Evolutionary conservation across 2,888 invertebrate species (phyloP).

Genomic region (Mantis religiosa): DNA sequence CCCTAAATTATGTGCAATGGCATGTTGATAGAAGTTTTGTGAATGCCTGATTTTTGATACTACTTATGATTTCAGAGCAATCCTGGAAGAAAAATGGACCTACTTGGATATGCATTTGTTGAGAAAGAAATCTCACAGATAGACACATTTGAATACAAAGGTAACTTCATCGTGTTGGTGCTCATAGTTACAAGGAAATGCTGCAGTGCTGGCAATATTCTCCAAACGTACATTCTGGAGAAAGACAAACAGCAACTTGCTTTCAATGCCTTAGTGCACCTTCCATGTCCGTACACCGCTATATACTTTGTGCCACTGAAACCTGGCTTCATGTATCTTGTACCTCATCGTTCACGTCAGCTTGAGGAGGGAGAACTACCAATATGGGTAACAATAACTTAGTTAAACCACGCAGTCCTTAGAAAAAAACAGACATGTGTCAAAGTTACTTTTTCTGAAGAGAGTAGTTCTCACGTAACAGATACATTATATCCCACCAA

Average conservation of each 20-base stretch:
- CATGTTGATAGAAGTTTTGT: no score
- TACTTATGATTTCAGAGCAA: neutral
- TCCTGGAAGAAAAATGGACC: neutral
- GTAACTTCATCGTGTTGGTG: neutral
- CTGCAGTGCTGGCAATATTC: neutral
- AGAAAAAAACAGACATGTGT: no score
- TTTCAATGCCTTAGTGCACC: neutral
- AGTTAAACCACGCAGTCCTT: no score
- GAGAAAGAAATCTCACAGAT: neutral
- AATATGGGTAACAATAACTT: neutral
- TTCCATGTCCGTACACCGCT: neutral
- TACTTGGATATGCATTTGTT: neutral
- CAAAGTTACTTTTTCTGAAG: no score
- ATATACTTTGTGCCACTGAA: neutral
- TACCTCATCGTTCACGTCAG: constrained; percentile 16
- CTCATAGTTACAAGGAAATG: neutral
- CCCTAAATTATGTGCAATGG: no score
- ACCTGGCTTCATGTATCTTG: neutral
- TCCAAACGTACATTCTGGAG: neutral
- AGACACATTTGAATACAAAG: neutral
- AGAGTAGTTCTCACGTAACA: no score
- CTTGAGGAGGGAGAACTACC: neutral
- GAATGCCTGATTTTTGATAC: no score
- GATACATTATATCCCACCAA: no score
- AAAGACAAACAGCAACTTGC: neutral